Base-by-base conservation (phyloP, 2,113 vertebrate genomes). In the Zosterops lateralis region DNA sequence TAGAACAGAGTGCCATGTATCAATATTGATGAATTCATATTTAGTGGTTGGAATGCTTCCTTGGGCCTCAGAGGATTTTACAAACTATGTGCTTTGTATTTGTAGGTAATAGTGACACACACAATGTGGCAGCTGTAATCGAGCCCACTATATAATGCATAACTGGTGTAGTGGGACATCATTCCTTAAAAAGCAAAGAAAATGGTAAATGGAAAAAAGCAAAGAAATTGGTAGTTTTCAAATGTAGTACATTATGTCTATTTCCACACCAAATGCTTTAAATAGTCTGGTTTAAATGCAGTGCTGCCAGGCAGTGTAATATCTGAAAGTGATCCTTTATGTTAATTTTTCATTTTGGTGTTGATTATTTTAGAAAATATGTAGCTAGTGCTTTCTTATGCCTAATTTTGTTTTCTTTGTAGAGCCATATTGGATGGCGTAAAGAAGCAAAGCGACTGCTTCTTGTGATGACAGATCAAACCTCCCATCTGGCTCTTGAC, bases 401-500 rank as follows among this genome's bases (percentile, higher is more conserved):
- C 11, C 44, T 75, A 18, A 71, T 81, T 96, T 92, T 96, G 58
- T 94, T 95, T 96, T 92, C 85, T 68, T 67, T 93, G 81, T 93
- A 99, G 99, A 97, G 95, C 93, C 98, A 98, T 25, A 98, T 99
- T 90, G 99, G 99, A 65, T 99, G 99, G 99, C 97, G 99, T 44
- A 98, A 98, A 38, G 99, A 99, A 96, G 99, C 99, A 56, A 99
- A 99, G 82, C 98, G 98, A 72, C 97, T 99, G 60, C 97, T 99
- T 90, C 98, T 99, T 73, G 97, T 99, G 92, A 99, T 99, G 99
- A 99, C 99, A 6, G 99, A 99, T 97, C 99, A 99, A 97, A 98
- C 99, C 10, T 99, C 99, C 91, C 99, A 99, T 96, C 98, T 99
- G 65, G 98, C 99, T 28, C 98, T 99, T 89, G 99, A 99, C 47